Base-by-base conservation (phyloP, 2,797 vertebrate species). In the Melanogrammus aeglefinus region DNA sequence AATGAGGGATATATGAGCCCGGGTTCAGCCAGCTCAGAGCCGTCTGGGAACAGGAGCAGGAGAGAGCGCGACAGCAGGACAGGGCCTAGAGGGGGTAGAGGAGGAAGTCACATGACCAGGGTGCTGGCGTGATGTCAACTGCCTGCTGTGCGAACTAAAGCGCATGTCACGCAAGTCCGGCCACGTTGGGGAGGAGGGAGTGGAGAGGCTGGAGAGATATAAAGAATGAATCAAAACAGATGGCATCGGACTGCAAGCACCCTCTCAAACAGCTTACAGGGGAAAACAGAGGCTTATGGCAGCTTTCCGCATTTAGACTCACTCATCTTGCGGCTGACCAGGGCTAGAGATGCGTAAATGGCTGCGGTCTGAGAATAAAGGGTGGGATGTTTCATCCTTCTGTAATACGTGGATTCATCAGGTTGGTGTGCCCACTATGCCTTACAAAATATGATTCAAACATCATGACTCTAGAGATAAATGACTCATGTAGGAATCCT, bases 231-330 rank as follows among this genome's bases (percentile, higher is more conserved):
- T 83, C 72, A 88, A 93, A 91, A 84, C 92, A 93, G 92, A 93
- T 93, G 91, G 92, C 85, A 77, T 39, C 36, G 51, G 88, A 88
- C 83, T 81, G 57, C 87, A 87, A 90, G 89, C 90, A 78, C 88
- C 83, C 89, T 74, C 89, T 91, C 90, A 90, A 93, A 93, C 85
- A 89, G 92, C 91, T 93, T 93, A 92, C 90, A 91, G 91, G 89
- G 89, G 90, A 89, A 89, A 91, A 91, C 85, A 79, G 85, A 83
- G 90, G 92, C 92, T 94, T 92, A 93, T 88, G 86, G 88, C 90
- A 91, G 91, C 90, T 93, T 92, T 93, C 88, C 78, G 87, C 89
- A 88, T 89, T 91, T 91, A 89, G 88, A 89, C 84, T 84, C 87
- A 88, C 86, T 88, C 82, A 75, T 85, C 81, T 85, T 88, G 81